Evolutionary conservation across 2,888 invertebrate species (phyloP).

Genomic region (Melipona beecheii): DNA sequence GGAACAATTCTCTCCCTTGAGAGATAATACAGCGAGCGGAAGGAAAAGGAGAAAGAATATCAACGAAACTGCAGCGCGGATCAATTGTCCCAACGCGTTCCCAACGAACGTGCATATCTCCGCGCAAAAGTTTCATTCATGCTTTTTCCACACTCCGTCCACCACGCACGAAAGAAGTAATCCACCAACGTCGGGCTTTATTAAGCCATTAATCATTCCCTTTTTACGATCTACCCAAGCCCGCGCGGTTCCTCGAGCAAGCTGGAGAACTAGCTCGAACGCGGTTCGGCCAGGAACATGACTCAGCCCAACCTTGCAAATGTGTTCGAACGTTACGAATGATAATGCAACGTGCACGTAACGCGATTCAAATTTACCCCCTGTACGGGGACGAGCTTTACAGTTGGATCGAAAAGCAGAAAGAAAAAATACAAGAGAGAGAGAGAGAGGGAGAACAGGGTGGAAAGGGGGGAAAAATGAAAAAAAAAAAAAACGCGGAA

Average conservation of each 20-base stretch:
- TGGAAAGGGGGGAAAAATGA: not conserved
- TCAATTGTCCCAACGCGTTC: not conserved
- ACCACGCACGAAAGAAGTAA: slow-evolving; percentile 1
- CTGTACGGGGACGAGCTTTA: not conserved
- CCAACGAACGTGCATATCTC: no score
- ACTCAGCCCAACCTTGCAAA: slow-evolving; percentile 30
- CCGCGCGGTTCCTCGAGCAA: not conserved
- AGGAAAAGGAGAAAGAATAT: not conserved
- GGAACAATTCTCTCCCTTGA: no score
- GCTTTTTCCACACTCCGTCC: not conserved
- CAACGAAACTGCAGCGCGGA: not conserved
- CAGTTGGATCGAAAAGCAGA: not conserved
- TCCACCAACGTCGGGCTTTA: slow-evolving; percentile 47
- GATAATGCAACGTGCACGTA: slow-evolving; percentile 22
- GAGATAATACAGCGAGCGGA: not conserved
- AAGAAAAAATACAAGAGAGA: not conserved
- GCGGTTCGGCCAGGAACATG: not conserved
- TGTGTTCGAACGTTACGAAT: slow-evolving; percentile 6
- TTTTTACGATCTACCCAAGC: slow-evolving; percentile 1
- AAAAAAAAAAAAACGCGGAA: not conserved
- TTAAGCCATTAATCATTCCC: slow-evolving; percentile 48
- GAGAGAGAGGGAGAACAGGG: not conserved
- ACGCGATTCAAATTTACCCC: slow-evolving; percentile 16
- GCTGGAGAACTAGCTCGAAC: not conserved
- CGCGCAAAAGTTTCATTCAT: not conserved